phyloP scores from a whole-genome alignment of 2,888 invertebrate genomes.

The Plemyria rubiginata region DNA sequence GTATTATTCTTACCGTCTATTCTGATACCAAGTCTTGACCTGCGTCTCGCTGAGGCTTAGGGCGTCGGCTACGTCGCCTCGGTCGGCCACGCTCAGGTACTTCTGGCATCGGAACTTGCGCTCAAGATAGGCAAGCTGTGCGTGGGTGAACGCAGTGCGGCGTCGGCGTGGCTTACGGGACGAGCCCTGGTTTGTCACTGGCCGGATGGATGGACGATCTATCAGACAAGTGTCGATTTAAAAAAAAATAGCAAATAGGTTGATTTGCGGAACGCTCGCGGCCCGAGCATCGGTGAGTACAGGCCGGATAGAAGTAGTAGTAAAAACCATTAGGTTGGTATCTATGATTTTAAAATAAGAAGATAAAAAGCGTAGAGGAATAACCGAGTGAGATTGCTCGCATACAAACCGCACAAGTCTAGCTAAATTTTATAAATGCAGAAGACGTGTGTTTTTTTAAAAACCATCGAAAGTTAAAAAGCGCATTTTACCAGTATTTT shows the following conservation, averaged over 20 bases:
- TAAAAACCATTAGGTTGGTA: neutral
- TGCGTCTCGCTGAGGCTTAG: constrained; percentile 96
- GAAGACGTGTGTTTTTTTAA: no score
- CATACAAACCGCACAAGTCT: no score
- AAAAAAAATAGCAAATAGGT: constrained; percentile 8
- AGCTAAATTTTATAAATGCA: neutral
- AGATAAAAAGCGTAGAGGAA: neutral
- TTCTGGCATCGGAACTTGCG: constrained; percentile 97
- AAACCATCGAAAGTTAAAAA: no score
- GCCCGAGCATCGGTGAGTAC: neutral
- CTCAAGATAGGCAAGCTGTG: constrained; percentile 96
- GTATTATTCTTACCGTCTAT: constrained; percentile 88
- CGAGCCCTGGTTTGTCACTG: constrained; percentile 61
- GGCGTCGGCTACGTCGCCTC: constrained; percentile 96
- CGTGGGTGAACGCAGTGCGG: constrained; percentile 96
- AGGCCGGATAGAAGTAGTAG: neutral
- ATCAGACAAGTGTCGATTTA: neutral
- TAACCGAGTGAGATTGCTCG: neutral
- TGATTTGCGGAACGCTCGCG: no score
- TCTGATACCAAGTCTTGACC: constrained; percentile 98
- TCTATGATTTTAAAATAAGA: neutral
- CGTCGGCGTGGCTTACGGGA: constrained; percentile 93
- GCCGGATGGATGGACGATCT: constrained; percentile 62
- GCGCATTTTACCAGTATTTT: constrained; percentile 57
- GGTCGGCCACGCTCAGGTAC: constrained; percentile 96